phyloP scores from a whole-genome alignment of 2,888 invertebrate species.

The Drosophila histrio region DNA sequence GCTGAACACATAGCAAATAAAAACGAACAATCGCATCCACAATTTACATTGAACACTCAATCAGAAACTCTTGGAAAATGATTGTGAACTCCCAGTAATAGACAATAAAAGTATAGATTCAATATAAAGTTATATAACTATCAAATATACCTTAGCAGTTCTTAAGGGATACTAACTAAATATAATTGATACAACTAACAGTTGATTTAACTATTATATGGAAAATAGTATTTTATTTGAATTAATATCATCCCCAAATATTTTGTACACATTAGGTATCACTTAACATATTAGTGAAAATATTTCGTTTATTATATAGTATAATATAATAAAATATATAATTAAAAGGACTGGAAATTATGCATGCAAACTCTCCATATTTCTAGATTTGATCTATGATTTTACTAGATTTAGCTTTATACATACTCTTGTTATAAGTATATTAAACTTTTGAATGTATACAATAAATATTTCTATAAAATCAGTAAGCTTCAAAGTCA shows the following conservation, averaged over 20 bases:
- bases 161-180: not conserved
- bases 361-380: no score
- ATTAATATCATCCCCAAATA: no score
- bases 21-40: slow-evolving; percentile 4
- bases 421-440: no score
- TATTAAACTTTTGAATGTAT: no score
- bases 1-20: slow-evolving; percentile 9
- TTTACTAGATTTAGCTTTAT: no score
- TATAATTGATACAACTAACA: not conserved
- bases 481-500: no score
- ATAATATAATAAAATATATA: no score
- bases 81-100: not conserved
- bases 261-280: no score
- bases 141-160: not conserved
- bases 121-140: not conserved
- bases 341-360: no score
- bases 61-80: slow-evolving; percentile 3
- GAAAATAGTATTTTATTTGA: not conserved
- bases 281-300: no score
- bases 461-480: no score
- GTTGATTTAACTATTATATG: not conserved
- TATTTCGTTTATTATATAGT: not conserved
- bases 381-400: no score
- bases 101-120: not conserved
- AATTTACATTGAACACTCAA: slow-evolving; percentile 4